Conservation (phyloP, 2,888 invertebrate genomes). For the Sarcophaga carnaria region DNA sequence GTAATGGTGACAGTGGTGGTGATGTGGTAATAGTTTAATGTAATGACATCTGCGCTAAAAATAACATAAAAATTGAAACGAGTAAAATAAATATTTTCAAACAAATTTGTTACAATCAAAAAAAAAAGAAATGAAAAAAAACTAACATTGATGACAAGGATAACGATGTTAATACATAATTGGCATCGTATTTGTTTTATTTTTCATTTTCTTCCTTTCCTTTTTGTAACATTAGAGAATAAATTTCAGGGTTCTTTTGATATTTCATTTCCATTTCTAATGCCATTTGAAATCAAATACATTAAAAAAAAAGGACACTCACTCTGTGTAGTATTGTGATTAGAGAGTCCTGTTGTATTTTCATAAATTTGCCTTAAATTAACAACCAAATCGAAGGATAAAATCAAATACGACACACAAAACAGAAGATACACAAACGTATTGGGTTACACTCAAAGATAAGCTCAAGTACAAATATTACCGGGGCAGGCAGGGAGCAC, state of each 20-base stretch:
- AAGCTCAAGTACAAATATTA: constrained; percentile 82
- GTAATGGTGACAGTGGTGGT: not conserved
- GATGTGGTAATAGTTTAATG: not conserved
- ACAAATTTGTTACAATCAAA: constrained; percentile 28
- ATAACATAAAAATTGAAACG: not conserved
- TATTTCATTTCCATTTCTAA: constrained; percentile 14
- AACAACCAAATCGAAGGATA: constrained; percentile 51
- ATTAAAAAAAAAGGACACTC: constrained; percentile 28
- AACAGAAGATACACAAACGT: constrained; percentile 69
- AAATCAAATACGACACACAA: constrained; percentile 54
- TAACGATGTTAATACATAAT: constrained; percentile 48
- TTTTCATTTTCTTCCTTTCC: not conserved
- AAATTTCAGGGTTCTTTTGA: not conserved
- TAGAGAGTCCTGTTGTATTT: constrained; percentile 37
- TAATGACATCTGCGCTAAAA: constrained; percentile 41
- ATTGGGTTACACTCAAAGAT: constrained; percentile 81
- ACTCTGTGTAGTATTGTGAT: constrained; percentile 12
- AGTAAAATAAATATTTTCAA: constrained; percentile 22
- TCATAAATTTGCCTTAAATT: constrained; percentile 17
- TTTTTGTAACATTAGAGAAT: not conserved
- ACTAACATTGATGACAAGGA: constrained; percentile 16
- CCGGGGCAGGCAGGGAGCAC: constrained; percentile 15
- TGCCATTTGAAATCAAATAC: constrained; percentile 17
- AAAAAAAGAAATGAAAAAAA: not conserved
- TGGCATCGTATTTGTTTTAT: constrained; percentile 29